Evolutionary conservation across 1,140 invertebrate genomes (phyloP).

Genomic region (Drosophila tani): DNA sequence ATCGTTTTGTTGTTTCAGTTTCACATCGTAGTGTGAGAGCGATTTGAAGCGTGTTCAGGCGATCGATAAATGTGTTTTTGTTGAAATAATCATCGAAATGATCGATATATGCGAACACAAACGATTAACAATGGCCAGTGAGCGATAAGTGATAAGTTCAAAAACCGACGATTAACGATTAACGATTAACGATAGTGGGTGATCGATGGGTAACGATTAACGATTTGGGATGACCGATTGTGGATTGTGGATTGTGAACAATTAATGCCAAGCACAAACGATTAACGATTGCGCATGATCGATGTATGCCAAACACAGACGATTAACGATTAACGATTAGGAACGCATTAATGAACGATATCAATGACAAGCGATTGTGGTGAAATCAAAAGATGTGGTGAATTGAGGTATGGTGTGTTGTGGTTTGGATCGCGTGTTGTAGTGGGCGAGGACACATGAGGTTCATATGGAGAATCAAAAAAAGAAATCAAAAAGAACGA

Average conservation of each 20-base stretch:
- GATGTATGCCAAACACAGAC: slow-evolving; percentile 28
- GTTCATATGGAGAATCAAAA: slow-evolving; percentile 40
- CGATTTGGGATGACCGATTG: slow-evolving; percentile 3
- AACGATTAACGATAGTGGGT: not conserved
- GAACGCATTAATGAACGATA: slow-evolving; percentile 16
- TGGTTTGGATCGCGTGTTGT: slow-evolving; percentile 3
- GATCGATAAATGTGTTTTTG: slow-evolving; percentile 15
- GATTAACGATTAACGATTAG: slow-evolving; percentile 37
- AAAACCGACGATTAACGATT: slow-evolving; percentile 8
- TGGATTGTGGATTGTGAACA: not conserved
- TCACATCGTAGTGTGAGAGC: slow-evolving; percentile 37
- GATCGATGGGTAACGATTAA: slow-evolving; percentile 2
- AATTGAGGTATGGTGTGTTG: not conserved
- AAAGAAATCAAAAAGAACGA: slow-evolving; percentile 45
- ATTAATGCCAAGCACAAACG: slow-evolving; percentile 20
- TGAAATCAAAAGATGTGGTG: slow-evolving; percentile 5
- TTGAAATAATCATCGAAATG: too few relatives aligned
- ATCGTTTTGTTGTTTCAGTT: slow-evolving; percentile 59
- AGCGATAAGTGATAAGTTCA: slow-evolving; percentile 5
- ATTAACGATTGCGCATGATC: slow-evolving; percentile 24
- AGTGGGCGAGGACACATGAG: slow-evolving; percentile 36
- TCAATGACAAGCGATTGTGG: slow-evolving; percentile 3
- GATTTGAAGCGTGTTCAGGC: slow-evolving; percentile 29
- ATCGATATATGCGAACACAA: slow-evolving; percentile 9
- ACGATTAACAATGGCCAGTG: slow-evolving; percentile 7